Conservation (phyloP, 2,888 invertebrate genomes). For the Aleiodes leptofemur region DNA sequence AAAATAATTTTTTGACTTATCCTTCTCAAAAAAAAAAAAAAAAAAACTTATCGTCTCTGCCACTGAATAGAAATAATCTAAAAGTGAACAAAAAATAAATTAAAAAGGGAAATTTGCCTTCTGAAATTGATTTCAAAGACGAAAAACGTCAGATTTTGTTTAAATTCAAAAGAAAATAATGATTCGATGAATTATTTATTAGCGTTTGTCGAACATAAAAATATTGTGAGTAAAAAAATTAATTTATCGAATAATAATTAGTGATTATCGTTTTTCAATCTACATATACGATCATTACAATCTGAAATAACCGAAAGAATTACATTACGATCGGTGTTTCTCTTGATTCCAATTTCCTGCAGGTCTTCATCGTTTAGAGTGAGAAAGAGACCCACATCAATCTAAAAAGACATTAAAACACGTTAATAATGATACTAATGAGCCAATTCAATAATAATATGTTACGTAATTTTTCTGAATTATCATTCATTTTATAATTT, state of each 20-base stretch:
- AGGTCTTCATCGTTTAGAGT: conserved; percentile 67
- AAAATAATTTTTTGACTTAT: too few relatives aligned
- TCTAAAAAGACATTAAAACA: conserved; percentile 58
- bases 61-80: too few relatives aligned
- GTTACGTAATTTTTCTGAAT: neutral
- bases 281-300: conserved; percentile 53
- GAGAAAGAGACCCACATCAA: conserved; percentile 69
- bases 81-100: too few relatives aligned
- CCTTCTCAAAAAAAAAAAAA: too few relatives aligned
- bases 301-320: conserved; percentile 61
- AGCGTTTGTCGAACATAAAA: neutral
- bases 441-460: neutral
- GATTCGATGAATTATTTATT: too few relatives aligned
- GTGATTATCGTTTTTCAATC: conserved; percentile 37
- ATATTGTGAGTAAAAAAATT: neutral
- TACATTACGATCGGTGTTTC: conserved; percentile 62
- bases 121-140: too few relatives aligned
- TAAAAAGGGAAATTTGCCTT: neutral
- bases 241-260: neutral
- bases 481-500: too few relatives aligned
- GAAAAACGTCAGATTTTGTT: too few relatives aligned
- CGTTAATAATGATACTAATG: conserved; percentile 2
- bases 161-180: too few relatives aligned
- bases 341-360: conserved; percentile 67
- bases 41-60: too few relatives aligned